These are phyloP conservation scores for Anaspis maculata DNA, from an alignment of 2,888 invertebrate genomes.

Conservation along the genomic window DNA sequence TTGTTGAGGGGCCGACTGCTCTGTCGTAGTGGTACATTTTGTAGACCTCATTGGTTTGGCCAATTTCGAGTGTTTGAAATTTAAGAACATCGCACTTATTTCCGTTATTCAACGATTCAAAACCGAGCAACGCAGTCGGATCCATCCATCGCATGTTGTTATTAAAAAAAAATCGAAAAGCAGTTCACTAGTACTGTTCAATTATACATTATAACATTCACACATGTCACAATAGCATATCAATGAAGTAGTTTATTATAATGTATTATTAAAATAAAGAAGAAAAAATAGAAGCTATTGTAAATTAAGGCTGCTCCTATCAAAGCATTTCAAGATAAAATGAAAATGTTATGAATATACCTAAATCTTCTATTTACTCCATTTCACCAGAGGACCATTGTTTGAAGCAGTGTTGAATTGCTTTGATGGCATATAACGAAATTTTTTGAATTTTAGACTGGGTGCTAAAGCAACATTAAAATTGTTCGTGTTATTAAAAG, in stretches of 20 bases:
- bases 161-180: conserved; percentile 5
- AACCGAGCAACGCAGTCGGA: conserved; percentile 20
- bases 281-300: too few species aligned
- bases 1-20: conserved; percentile 18
- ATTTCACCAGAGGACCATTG: too few species aligned
- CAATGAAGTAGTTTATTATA: too few species aligned
- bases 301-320: too few species aligned
- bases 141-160: conserved; percentile 17
- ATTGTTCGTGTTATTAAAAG: conserved; percentile 36
- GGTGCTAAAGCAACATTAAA: conserved; percentile 35
- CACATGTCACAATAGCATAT: conserved; percentile 39
- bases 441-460: conserved; percentile 32
- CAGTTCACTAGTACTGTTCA: conserved; percentile 3
- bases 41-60: too few species aligned
- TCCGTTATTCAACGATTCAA: conserved; percentile 2
- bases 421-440: conserved; percentile 17
- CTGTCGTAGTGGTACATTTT: too few species aligned
- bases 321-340: conserved; percentile 11
- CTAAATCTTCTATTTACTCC: too few species aligned
- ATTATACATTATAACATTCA: conserved; percentile 12
- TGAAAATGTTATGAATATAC: too few species aligned
- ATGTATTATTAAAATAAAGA: too few species aligned
- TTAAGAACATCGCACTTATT: conserved; percentile 5
- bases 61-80: conserved; percentile 9
- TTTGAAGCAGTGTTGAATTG: conserved; percentile 14